Base-by-base conservation (phyloP, 2,888 invertebrate genomes). In the Phasia obesa region DNA sequence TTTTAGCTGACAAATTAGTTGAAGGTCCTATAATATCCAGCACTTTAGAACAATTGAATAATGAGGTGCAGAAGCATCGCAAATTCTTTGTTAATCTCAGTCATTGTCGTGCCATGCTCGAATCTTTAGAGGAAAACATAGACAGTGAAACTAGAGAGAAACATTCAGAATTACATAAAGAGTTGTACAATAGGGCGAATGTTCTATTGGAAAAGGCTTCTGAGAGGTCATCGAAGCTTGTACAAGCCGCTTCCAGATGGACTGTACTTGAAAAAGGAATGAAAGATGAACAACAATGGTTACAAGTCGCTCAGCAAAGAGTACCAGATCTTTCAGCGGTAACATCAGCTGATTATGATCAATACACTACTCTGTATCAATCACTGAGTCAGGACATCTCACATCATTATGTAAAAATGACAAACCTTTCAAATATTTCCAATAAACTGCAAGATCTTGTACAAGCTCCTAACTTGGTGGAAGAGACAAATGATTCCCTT, bases 51-150 rank as follows among this genome's bases (percentile, higher is more conserved):
- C 96, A 97, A 87, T 92, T 97, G n/a, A 96, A 96, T 87, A 96
- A 96, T 87, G 97, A 97, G 92, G 96, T 97, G 92, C 97, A 97
- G 87, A 97, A 96, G 88, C 96, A 97, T 87, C 93, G 97, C 47
- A 96, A 96, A 88, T 97, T 97, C 92, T 97, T 97, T 88, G 96
- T 96, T 0, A 97, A 97, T 86, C 91, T 97, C 9, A 97, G 96
- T 87, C 96, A 97, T 85, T 97, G 97, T 87, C 93, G 96, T 86
- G 96, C 95, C 13, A 96, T 97, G 87, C 92, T 97, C 47, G 97
- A 97, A 90, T 97, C 97, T 0, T 91, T 97, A 25, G 97, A 97
- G 91, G 95, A 95, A 85, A 96, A 97, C 88, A 92, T 97, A 47
- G 97, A 97, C 87, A 93, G 93, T 44, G 96, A 96, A 90, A 97